Conservation (phyloP, 1,140 invertebrate genomes). For the Orius insidiosus region DNA sequence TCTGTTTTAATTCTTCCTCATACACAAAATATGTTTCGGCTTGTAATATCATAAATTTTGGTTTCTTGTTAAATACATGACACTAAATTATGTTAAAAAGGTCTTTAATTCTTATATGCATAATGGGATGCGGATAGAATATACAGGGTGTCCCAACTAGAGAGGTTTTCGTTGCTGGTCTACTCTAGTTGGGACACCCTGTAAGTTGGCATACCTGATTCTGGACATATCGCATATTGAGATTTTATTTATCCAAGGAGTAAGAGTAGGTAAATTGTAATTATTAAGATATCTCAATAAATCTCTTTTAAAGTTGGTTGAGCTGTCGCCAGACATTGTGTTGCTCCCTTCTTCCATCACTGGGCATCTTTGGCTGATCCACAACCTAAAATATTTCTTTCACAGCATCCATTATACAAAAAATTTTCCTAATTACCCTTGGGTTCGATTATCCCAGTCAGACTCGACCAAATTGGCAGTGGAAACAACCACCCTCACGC, state of each 20-base stretch:
- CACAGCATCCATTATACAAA: constrained; percentile 3
- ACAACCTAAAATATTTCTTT: constrained; percentile 36
- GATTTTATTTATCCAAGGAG: constrained; percentile 57
- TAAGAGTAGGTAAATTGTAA: constrained; percentile 49
- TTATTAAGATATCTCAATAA: constrained; percentile 61
- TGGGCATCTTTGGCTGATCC: constrained; percentile 70
- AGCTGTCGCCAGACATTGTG: constrained; percentile 52
- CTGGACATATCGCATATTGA: constrained; percentile 56
- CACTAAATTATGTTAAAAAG: too few relatives aligned
- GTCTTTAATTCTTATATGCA: too few relatives aligned
- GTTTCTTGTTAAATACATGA: too few relatives aligned
- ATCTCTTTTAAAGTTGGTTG: constrained; percentile 70
- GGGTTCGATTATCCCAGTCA: constrained; percentile 88
- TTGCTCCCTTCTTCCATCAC: constrained; percentile 32
- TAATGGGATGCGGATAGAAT: too few relatives aligned
- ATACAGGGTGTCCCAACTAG: too few relatives aligned
- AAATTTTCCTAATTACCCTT: constrained; percentile 43
- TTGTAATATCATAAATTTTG: too few relatives aligned
- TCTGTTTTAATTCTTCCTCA: too few relatives aligned
- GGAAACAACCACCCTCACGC: constrained; percentile 68
- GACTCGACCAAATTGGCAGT: constrained; percentile 81
- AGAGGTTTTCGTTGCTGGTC: too few relatives aligned
- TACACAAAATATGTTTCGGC: too few relatives aligned
- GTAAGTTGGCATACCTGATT: constrained; percentile 43
- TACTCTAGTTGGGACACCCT: too few relatives aligned